Percentiles rank a stretch among this genome's conserved stretches.
Evolutionary conservation across 2,113 vertebrate genomes (phyloP).

Genomic region (Microcebus griseorufus): DNA sequence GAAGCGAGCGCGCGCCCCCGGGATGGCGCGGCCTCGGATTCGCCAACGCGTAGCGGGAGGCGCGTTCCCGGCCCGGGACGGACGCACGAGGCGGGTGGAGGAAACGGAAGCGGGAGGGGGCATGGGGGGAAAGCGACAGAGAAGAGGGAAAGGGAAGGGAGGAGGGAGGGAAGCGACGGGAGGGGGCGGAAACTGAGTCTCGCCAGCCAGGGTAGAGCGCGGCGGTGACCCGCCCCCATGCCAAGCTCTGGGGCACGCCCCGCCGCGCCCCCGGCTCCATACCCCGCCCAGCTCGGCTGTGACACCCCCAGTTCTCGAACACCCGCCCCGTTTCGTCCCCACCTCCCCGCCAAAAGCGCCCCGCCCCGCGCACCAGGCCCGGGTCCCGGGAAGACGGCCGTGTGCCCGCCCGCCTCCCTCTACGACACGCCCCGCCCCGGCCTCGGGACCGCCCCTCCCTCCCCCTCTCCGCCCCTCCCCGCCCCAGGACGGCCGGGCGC

Average conservation of each 20-base stretch:
- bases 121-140: not conserved
- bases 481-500: too few species aligned
- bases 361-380: too few species aligned
- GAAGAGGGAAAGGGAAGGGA: not conserved
- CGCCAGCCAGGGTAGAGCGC: accelerated
- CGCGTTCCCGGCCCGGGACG: not conserved
- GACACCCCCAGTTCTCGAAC: too few species aligned
- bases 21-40: not conserved
- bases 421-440: too few species aligned
- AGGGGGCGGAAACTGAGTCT: not conserved
- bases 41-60: accelerated
- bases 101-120: not conserved
- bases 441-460: too few species aligned
- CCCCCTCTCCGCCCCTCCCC: too few species aligned
- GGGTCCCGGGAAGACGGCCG: too few species aligned
- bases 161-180: not conserved
- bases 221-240: not conserved
- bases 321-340: too few species aligned
- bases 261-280: too few species aligned
- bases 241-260: not conserved
- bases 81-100: not conserved
- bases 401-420: too few species aligned
- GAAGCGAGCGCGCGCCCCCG: accelerated
- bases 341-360: too few species aligned
- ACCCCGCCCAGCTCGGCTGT: too few species aligned